These are phyloP conservation scores for Hyposoter dolosus DNA, from an alignment of 2,888 invertebrate genomes.

Conservation along the genomic window DNA sequence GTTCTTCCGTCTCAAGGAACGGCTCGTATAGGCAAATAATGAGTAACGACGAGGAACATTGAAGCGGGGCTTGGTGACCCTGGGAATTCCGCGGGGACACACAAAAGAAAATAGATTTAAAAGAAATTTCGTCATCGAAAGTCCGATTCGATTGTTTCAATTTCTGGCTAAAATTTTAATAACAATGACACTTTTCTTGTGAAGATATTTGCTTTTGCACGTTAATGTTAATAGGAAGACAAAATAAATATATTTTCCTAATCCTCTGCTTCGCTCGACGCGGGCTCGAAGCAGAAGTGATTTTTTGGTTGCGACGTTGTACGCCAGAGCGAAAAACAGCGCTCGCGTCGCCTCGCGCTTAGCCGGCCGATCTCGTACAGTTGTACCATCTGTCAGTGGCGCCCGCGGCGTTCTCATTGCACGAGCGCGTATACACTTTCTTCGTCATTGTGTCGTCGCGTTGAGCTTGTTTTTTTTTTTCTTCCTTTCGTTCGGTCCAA, in stretches of 20 bases:
- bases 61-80: slow-evolving; percentile 26
- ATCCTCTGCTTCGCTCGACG: background rate
- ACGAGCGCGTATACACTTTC: background rate
- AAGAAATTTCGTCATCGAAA: background rate
- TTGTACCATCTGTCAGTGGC: slow-evolving; percentile 54
- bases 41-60: slow-evolving; percentile 56
- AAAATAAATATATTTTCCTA: slow-evolving; percentile 6
- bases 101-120: slow-evolving; percentile 67
- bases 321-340: slow-evolving; percentile 39
- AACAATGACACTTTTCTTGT: background rate
- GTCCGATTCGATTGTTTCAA: background rate
- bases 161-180: background rate
- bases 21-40: slow-evolving; percentile 47
- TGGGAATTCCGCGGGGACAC: slow-evolving; percentile 73
- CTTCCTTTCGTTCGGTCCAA: slow-evolving; percentile 9
- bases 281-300: slow-evolving; percentile 18
- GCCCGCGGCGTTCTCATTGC: slow-evolving; percentile 53
- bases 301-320: slow-evolving; percentile 20
- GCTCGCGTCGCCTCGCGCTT: slow-evolving; percentile 33
- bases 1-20: slow-evolving; percentile 35
- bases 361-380: slow-evolving; percentile 24
- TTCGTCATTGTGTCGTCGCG: background rate
- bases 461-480: background rate
- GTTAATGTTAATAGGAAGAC: background rate
- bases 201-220: background rate